phyloP scores from a whole-genome alignment of 2,113 vertebrate genomes.

The Corythoichthys intestinalis region DNA sequence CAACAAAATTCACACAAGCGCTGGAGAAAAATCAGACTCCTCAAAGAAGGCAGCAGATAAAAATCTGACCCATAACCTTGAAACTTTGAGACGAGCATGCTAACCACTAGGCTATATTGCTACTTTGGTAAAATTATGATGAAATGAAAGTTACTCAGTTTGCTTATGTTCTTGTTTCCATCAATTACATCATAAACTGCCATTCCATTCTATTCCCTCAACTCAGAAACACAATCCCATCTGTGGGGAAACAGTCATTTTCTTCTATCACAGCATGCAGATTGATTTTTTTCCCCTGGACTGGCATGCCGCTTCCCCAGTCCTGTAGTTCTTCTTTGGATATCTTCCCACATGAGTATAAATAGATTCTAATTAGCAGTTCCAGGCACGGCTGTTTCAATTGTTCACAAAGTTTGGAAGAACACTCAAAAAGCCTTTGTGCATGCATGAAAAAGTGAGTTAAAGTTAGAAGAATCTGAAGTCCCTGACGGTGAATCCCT shows the following conservation, averaged over 20 bases:
- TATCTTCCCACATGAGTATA: constrained; percentile 66
- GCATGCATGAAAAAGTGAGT: constrained; percentile 32
- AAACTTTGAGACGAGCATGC: background rate
- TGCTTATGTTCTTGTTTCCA: background rate
- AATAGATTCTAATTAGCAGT: constrained; percentile 73
- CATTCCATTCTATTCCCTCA: constrained; percentile 14
- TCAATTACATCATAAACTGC: constrained; percentile 9
- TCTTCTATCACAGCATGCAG: constrained; percentile 30
- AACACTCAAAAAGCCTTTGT: constrained; percentile 40
- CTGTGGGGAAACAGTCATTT: constrained; percentile 26
- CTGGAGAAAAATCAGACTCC: background rate
- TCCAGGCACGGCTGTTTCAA: constrained; percentile 63
- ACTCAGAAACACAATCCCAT: constrained; percentile 7
- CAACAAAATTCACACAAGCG: background rate
- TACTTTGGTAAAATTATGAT: background rate
- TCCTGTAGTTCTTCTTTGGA: constrained; percentile 44
- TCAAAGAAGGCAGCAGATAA: background rate
- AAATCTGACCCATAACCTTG: background rate
- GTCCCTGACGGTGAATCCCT: constrained; percentile 23
- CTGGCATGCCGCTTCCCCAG: constrained; percentile 13
- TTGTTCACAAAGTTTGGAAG: constrained; percentile 57
- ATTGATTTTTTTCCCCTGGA: constrained; percentile 23
- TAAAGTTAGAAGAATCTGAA: constrained; percentile 52
- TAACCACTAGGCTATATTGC: background rate
- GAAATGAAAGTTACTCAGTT: background rate